Conservation (phyloP, 1,140 invertebrate species). For the Pseudachorutes palmiensis region DNA sequence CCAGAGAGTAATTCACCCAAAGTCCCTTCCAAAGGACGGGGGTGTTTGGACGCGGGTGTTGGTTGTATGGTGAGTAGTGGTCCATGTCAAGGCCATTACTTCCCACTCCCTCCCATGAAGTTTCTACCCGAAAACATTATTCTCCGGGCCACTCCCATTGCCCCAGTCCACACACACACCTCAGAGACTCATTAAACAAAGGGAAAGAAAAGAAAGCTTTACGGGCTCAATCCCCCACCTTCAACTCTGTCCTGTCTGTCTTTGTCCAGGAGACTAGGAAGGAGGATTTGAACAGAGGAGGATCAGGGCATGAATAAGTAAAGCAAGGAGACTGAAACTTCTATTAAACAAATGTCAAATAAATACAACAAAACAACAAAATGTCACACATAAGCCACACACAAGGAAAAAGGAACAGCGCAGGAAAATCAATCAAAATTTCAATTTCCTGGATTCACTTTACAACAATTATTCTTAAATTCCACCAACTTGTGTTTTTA, state of each 20-base stretch:
- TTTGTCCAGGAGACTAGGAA: background rate
- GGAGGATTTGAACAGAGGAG: background rate
- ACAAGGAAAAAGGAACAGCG: too few species aligned
- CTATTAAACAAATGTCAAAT: background rate
- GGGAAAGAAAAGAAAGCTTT: slow-evolving; percentile 8
- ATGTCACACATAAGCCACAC: background rate
- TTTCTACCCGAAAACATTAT: background rate
- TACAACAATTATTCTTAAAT: too few species aligned
- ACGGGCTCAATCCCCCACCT: background rate
- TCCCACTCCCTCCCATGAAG: background rate
- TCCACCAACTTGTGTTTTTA: too few species aligned
- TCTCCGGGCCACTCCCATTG: background rate
- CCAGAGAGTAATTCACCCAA: background rate
- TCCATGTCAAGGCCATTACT: slow-evolving; percentile 8
- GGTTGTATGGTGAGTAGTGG: background rate
- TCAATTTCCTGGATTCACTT: too few species aligned
- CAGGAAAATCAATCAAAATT: too few species aligned
- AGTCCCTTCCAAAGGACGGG: background rate
- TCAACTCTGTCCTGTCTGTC: background rate
- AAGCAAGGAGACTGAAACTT: background rate
- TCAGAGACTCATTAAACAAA: slow-evolving; percentile 7
- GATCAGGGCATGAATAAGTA: slow-evolving; percentile 3
- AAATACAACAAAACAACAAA: background rate
- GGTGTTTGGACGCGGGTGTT: background rate
- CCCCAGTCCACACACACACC: background rate